A percentile compares a stretch with the other conserved stretches of the same genome.
phyloP scores from a whole-genome alignment of 2,888 invertebrate genomes.

The Pheosia tremula region DNA sequence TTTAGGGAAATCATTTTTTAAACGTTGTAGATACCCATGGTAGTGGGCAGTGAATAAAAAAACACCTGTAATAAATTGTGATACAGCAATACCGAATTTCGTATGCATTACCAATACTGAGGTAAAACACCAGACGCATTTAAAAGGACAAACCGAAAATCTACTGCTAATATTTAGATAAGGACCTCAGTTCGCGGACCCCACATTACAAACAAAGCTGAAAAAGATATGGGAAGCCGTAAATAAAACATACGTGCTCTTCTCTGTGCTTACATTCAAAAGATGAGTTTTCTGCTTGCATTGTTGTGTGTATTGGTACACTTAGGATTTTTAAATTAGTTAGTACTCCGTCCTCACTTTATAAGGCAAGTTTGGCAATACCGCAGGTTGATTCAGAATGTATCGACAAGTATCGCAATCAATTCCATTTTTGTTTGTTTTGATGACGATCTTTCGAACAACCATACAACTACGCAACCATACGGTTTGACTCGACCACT shows the following conservation, averaged over 20 bases:
- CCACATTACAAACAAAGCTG: constrained; percentile 59
- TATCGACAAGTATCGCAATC: no score
- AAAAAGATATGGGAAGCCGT: constrained; percentile 55
- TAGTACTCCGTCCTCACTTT: not conserved
- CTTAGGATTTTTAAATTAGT: constrained; percentile 2
- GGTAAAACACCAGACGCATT: constrained; percentile 53
- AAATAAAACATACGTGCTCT: constrained; percentile 65
- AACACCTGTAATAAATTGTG: constrained; percentile 34
- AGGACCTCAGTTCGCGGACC: constrained; percentile 56
- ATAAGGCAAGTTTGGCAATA: not conserved
- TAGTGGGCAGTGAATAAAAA: not conserved
- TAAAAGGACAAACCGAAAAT: constrained; percentile 65
- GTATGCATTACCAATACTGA: constrained; percentile 61
- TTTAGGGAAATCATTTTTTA: not conserved
- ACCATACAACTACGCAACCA: no score
- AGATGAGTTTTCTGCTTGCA: constrained; percentile 36
- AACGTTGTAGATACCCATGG: not conserved
- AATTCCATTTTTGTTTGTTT: no score
- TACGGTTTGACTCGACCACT: no score
- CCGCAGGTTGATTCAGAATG: no score
- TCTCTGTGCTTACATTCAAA: constrained; percentile 60
- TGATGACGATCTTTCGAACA: no score
- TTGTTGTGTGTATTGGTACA: constrained; percentile 19
- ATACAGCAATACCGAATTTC: constrained; percentile 43
- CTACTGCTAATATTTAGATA: constrained; percentile 74